Percentiles rank a stretch among this genome's conserved stretches.
Conservation (phyloP, 2,888 invertebrate species). For the Strigamia maritima region DNA sequence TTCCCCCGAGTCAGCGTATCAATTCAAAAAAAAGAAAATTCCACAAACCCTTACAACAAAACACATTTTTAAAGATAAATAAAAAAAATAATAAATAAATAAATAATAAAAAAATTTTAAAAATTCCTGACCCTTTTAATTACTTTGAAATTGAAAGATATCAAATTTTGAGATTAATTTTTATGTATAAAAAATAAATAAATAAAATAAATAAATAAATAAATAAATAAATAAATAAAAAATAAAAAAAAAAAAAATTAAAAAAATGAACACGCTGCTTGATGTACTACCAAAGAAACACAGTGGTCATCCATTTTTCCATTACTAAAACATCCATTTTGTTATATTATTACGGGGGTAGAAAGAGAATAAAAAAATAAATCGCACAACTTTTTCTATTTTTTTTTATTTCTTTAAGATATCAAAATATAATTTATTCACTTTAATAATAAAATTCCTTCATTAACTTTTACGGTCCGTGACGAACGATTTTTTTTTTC, state of each 20-base stretch:
- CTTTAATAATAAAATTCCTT: conserved; percentile 3
- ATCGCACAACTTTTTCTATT: not conserved
- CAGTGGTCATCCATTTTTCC: not conserved
- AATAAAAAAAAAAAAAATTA: not conserved
- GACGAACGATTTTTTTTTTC: not conserved
- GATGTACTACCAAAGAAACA: conserved; percentile 27
- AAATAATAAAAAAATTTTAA: too few species aligned
- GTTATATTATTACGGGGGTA: not conserved
- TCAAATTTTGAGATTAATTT: not conserved
- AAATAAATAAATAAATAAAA: not conserved
- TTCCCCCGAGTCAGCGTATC: conserved; percentile 15
- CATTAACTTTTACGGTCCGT: not conserved
- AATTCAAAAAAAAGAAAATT: not conserved
- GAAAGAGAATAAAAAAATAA: not conserved
- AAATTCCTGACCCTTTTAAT: too few species aligned
- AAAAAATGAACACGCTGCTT: conserved; percentile 19
- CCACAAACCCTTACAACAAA: not conserved
- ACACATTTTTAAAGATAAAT: not conserved
- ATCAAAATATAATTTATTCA: not conserved
- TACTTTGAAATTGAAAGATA: not conserved
- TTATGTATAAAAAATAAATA: not conserved
- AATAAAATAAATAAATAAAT: not conserved
- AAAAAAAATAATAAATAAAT: not conserved
- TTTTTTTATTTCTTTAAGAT: not conserved
- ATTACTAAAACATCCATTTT: not conserved